These are phyloP conservation scores for Cephalopholis sonnerati DNA, from an alignment of 2,113 vertebrate genomes.

Conservation along the genomic window DNA sequence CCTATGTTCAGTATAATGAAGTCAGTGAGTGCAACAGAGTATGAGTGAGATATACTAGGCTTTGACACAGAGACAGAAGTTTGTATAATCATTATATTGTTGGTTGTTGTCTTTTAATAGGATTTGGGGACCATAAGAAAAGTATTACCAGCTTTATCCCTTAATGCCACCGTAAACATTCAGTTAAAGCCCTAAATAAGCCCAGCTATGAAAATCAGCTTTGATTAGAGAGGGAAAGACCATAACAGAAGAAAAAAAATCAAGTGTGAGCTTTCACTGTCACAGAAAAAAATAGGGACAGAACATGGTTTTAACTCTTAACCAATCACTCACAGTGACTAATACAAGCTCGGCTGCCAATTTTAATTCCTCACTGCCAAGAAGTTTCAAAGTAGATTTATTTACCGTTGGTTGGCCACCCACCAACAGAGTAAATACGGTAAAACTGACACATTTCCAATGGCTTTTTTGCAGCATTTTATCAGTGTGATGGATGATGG, in stretches of 20 bases:
- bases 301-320: background rate
- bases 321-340: constrained; percentile 1
- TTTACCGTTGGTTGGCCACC: background rate
- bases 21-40: background rate
- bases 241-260: background rate
- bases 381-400: background rate
- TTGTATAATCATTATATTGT: background rate
- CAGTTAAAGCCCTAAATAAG: background rate
- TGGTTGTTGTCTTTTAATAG: background rate
- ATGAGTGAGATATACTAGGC: background rate
- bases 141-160: background rate
- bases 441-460: background rate
- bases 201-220: background rate
- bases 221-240: background rate
- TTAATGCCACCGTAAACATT: background rate
- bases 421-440: background rate
- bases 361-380: background rate
- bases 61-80: background rate
- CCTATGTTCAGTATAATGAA: background rate
- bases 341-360: background rate
- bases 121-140: background rate
- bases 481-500: background rate
- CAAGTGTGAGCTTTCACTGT: background rate
- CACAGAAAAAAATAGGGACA: background rate
- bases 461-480: background rate